These are phyloP conservation scores for Charaxes varanes DNA, from an alignment of 1,140 invertebrate species.

Conservation along the genomic window DNA sequence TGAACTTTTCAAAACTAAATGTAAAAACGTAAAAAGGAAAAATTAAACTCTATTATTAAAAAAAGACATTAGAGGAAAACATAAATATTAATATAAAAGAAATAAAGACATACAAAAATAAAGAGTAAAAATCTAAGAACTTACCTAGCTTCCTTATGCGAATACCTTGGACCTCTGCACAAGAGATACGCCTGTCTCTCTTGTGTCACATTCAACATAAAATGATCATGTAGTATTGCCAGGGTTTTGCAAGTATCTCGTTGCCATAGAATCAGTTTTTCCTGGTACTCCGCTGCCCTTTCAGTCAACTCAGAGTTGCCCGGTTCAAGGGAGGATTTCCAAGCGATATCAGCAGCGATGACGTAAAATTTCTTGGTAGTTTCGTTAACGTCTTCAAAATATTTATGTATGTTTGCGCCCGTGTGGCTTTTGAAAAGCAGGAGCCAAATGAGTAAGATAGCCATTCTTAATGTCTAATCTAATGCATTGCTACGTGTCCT, in stretches of 20 bases:
- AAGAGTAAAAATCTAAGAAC: too few species aligned
- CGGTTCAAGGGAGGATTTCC: conserved; percentile 39
- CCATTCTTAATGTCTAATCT: conserved; percentile 8
- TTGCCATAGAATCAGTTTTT: conserved; percentile 37
- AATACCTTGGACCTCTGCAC: conserved; percentile 41
- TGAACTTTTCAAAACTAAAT: too few species aligned
- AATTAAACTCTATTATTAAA: too few species aligned
- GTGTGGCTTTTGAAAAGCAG: conserved; percentile 9
- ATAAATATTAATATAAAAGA: too few species aligned
- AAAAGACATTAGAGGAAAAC: too few species aligned
- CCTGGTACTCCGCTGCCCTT: conserved; percentile 30
- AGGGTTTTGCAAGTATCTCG: conserved; percentile 30
- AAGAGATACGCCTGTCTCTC: conserved; percentile 41
- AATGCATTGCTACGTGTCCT: too few species aligned
- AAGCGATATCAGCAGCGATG: conserved; percentile 37
- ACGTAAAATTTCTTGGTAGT: conserved; percentile 32
- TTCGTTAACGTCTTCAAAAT: conserved; percentile 39
- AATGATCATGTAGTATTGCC: conserved; percentile 20
- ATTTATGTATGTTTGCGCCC: conserved; percentile 20
- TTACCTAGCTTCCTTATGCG: conserved; percentile 42
- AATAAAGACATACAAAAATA: too few species aligned
- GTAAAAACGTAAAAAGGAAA: too few species aligned
- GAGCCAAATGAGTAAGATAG: conserved; percentile 6
- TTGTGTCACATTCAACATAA: conserved; percentile 37
- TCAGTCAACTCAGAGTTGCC: conserved; percentile 17